Evolutionary conservation across 1,140 invertebrate genomes (phyloP), one percentile per base, ranked within the genome.

Genomic region (Maniola jurtina): DNA sequence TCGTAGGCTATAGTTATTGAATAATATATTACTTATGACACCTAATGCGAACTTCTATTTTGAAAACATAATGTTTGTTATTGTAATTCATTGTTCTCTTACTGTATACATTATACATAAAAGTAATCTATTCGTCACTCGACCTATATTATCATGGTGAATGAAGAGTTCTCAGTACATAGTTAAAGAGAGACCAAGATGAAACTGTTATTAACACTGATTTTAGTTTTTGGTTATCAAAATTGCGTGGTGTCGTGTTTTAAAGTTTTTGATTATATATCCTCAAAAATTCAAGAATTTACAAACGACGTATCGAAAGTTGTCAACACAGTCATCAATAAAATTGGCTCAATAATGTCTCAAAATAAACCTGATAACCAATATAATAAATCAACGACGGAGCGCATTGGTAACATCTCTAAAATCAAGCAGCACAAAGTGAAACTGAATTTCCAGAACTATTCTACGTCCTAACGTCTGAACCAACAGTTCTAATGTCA

Each of bases 401-500:
- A 52, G n/a, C 7, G 0, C 7, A 11, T 64, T 36, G 45, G 57
- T 14, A 13, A 55, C 2, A 48, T 45, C 13, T 25, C 61, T 60
- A 70, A 70, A 70, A 66, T 15, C 10, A 68, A 42, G 64, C 69
- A 15, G 70, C 68, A 33, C 47, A 75, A 36, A 72, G 45, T 36
- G 64, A 69, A 40, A 70, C 35, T 1, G 69, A 80, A 16, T 48
- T 50, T 3, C 48, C 66, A 11, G 64, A 73, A 52, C 66, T 73
- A 54, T 42, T 59, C n/a, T n/a, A 13, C 68, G 48, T n/a, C 16
- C 54, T 73, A 6, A 70, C 73, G 61, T 71, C 69, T 2, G 76
- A 82, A 58, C 73, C 74, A 50, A 77, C 72, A 36, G 67, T 65
- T 0, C 42, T 77, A 0, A 78, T 90, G 76, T 77, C 78, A 14